phyloP scores from a whole-genome alignment of 2,113 vertebrate species.

The Pelodiscus sinensis region DNA sequence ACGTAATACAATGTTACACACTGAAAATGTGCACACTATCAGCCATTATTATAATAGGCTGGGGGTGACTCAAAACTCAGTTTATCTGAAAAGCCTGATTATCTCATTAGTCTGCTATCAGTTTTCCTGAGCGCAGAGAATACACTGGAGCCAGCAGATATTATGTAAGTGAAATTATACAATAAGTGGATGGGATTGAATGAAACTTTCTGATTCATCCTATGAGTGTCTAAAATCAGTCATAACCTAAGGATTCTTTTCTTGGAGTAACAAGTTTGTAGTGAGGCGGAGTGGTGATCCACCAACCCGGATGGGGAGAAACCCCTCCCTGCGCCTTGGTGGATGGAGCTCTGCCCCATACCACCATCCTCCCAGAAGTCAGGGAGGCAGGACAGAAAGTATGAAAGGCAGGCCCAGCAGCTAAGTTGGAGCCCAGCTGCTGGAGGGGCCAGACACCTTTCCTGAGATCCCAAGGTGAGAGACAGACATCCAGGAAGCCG shows the following conservation, averaged over 20 bases:
- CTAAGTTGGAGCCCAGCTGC: too few species aligned
- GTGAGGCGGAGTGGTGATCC: too few species aligned
- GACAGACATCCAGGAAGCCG: too few species aligned
- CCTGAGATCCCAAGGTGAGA: too few species aligned
- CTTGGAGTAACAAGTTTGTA: background rate
- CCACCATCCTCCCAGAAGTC: too few species aligned
- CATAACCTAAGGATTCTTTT: background rate
- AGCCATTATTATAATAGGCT: background rate
- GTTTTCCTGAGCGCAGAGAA: background rate
- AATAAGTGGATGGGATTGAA: background rate
- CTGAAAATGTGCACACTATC: background rate
- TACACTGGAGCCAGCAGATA: background rate
- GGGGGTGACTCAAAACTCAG: background rate
- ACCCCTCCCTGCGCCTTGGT: too few species aligned
- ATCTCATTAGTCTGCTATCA: background rate
- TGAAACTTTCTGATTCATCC: background rate
- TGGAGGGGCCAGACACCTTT: too few species aligned
- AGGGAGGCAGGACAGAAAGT: too few species aligned
- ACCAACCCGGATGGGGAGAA: too few species aligned
- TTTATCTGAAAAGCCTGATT: background rate
- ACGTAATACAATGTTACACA: accelerated
- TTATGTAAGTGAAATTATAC: accelerated
- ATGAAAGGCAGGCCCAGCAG: too few species aligned
- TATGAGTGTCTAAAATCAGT: background rate
- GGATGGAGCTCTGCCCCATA: too few species aligned